A percentile compares a stretch with the other conserved stretches of the same genome.
Evolutionary conservation across 2,113 vertebrate genomes (phyloP).

Genomic region (Brachyhypopomus occidentalis): DNA sequence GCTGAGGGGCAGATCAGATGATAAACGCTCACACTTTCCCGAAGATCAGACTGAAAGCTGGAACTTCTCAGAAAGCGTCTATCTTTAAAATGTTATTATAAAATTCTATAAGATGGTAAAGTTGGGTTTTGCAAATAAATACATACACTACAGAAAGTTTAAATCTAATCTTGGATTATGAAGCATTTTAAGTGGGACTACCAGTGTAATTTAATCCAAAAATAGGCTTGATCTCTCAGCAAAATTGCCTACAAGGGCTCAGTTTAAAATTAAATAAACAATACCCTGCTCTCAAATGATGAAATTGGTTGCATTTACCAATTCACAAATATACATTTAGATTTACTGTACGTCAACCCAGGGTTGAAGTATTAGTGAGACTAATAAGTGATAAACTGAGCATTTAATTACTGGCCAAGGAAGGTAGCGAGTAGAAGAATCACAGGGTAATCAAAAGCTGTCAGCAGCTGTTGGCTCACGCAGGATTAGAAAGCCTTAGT

Average conservation of each 20-base stretch:
- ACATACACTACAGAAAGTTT: not conserved
- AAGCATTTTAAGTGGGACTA: constrained; percentile 9
- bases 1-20: constrained; percentile 62
- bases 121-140: constrained; percentile 3
- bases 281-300: not conserved
- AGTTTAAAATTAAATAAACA: constrained; percentile 10
- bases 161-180: constrained; percentile 7
- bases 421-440: not conserved
- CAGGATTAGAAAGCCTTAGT: constrained; percentile 42
- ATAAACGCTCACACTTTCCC: constrained; percentile 65
- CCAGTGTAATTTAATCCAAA: constrained; percentile 23
- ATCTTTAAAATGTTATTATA: constrained; percentile 14
- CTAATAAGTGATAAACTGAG: constrained; percentile 14
- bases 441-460: constrained; percentile 27
- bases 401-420: constrained; percentile 24
- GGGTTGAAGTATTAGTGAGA: not conserved
- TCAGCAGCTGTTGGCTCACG: constrained; percentile 45
- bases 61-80: constrained; percentile 50
- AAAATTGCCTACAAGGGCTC: not conserved
- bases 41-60: constrained; percentile 58
- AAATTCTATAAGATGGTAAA: not conserved
- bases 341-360: not conserved
- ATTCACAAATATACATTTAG: not conserved
- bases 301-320: not conserved
- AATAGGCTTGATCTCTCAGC: constrained; percentile 13